Evolutionary conservation across 2,888 invertebrate genomes (phyloP).

Genomic region (Steromphala cineraria): DNA sequence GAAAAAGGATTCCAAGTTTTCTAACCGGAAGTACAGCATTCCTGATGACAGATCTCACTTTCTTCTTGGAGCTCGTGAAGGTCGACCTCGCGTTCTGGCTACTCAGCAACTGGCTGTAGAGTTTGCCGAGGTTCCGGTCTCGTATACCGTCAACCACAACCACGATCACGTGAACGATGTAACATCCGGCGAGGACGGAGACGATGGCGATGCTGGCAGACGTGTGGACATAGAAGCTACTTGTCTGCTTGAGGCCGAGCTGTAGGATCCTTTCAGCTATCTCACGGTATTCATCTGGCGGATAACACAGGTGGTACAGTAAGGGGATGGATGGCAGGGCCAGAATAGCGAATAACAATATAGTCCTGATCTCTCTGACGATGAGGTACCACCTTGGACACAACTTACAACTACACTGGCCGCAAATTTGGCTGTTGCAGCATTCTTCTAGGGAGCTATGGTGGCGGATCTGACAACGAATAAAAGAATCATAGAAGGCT

Average conservation of each 20-base stretch:
- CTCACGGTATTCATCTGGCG: slow-evolving; percentile 25
- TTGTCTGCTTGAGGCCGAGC: slow-evolving; percentile 18
- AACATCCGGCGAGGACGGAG: slow-evolving; percentile 9
- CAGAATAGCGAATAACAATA: slow-evolving; percentile 26
- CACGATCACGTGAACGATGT: slow-evolving; percentile 26
- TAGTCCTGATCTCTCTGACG: slow-evolving; percentile 25
- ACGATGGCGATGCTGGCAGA: slow-evolving; percentile 25
- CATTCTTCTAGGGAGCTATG: slow-evolving; percentile 30
- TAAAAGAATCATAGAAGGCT: slow-evolving; percentile 25
- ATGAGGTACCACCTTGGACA: slow-evolving; percentile 31
- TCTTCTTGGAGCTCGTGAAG: neutral
- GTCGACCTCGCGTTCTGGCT: slow-evolving; percentile 11
- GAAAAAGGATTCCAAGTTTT: slow-evolving; percentile 17
- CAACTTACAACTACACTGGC: slow-evolving; percentile 12
- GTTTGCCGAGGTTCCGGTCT: slow-evolving; percentile 26
- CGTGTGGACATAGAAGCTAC: slow-evolving; percentile 24
- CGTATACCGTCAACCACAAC: slow-evolving; percentile 29
- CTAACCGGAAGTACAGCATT: slow-evolving; percentile 13
- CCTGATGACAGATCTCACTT: slow-evolving; percentile 7
- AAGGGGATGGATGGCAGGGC: slow-evolving; percentile 30
- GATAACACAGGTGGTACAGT: slow-evolving; percentile 26
- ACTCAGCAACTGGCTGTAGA: slow-evolving; percentile 30
- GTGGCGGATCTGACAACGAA: slow-evolving; percentile 34
- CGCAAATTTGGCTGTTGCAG: slow-evolving; percentile 28
- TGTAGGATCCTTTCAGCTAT: neutral